Conservation (phyloP, 2,797 vertebrate genomes). For the Oryzias sinensis region DNA sequence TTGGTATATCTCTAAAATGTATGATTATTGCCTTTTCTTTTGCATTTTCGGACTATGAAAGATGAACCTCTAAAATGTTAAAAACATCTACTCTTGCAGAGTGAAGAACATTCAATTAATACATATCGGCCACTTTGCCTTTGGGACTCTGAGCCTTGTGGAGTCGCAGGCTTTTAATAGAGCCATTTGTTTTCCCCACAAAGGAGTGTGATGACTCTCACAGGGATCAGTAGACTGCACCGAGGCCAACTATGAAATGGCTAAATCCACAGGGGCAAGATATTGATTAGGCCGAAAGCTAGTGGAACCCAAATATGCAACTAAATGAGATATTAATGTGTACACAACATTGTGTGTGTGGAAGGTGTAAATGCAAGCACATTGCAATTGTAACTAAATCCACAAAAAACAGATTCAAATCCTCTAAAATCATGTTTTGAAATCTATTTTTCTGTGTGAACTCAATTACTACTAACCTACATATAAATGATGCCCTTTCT, state of each 20-base stretch:
- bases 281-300: conserved; percentile 73
- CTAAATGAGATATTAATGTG: conserved; percentile 61
- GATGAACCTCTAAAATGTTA: conserved; percentile 21
- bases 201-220: conserved; percentile 66
- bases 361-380: conserved; percentile 3
- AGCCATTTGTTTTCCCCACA: conserved; percentile 82
- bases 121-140: conserved; percentile 59
- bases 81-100: conserved; percentile 32
- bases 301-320: conserved; percentile 67
- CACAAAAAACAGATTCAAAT: conserved; percentile 10
- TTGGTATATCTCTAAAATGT: too few species aligned
- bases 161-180: conserved; percentile 74
- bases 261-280: conserved; percentile 58
- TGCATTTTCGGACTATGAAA: conserved; percentile 7
- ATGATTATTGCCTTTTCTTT: background rate
- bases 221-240: conserved; percentile 52
- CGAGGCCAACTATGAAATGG: conserved; percentile 71
- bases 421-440: too few species aligned
- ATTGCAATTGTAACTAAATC: conserved; percentile 16
- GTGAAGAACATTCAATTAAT: conserved; percentile 63
- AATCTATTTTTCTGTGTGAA: too few species aligned
- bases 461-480: too few species aligned
- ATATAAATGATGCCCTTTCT: too few species aligned
- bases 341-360: conserved; percentile 3
- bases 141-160: conserved; percentile 73